Conservation (phyloP, 2,113 vertebrate genomes). For the Formicarius rufipectus region DNA sequence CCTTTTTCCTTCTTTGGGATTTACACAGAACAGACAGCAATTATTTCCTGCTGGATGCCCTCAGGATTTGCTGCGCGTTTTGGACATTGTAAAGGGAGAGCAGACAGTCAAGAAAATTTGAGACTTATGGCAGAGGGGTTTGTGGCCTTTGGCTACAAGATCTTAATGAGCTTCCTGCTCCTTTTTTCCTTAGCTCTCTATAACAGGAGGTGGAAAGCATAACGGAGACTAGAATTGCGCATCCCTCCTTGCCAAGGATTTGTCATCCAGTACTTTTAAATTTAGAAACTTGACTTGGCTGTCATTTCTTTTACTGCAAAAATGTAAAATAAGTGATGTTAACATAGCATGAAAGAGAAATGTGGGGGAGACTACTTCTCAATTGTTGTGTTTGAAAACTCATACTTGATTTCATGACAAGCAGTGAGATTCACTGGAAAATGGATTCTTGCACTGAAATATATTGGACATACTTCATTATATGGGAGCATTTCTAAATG, state of each 20-base stretch:
- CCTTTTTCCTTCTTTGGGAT: neutral
- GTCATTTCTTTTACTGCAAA: slow-evolving; percentile 46
- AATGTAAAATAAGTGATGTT: slow-evolving; percentile 31
- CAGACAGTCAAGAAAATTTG: slow-evolving; percentile 2
- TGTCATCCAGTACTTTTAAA: slow-evolving; percentile 56
- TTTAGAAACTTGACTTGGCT: slow-evolving; percentile 61
- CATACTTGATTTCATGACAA: slow-evolving; percentile 27
- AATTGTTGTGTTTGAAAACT: slow-evolving; percentile 47
- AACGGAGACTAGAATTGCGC: neutral
- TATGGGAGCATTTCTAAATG: neutral
- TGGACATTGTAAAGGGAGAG: neutral
- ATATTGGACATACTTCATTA: neutral
- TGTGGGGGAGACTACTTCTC: neutral
- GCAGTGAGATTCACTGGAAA: neutral
- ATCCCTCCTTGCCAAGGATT: slow-evolving; percentile 9
- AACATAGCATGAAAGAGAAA: neutral
- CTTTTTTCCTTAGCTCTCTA: neutral
- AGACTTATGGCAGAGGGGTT: neutral
- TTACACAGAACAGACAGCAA: neutral
- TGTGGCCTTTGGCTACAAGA: slow-evolving; percentile 3
- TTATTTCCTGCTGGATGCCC: neutral
- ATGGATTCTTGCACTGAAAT: neutral
- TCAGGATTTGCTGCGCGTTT: neutral
- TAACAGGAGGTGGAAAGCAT: neutral
- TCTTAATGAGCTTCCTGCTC: slow-evolving; percentile 16